These are phyloP conservation scores for roundworm (Caenorhabditis elegans) DNA, from an alignment of 1,140 invertebrate species.

Conservation along the genomic window WBcel235 BX284604.4:10517501-10518000, in stretches of 20 bases:
- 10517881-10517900: slow-evolving; percentile 9
- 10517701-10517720: slow-evolving; percentile 5
- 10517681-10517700: not conserved
- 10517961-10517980: slow-evolving; percentile 8
- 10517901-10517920: not conserved
- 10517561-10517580: too few species aligned
- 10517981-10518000: not conserved
- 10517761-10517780: not conserved
- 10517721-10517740: not conserved
- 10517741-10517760: slow-evolving; percentile 10
- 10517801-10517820: not conserved
- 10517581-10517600: not conserved
- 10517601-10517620: not conserved
- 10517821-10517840: slow-evolving; percentile 25
- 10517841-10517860: not conserved
- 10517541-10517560: not conserved
- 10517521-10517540: not conserved
- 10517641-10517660: not conserved
- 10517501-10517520: not conserved
- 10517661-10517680: not conserved
- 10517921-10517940: slow-evolving; percentile 13
- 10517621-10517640: not conserved
- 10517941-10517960: slow-evolving; percentile 23
- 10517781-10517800: too few species aligned
- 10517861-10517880: not conserved